Evolutionary conservation across 2,113 vertebrate species (phyloP).

Genomic region (Nyctibius bracteatus): DNA sequence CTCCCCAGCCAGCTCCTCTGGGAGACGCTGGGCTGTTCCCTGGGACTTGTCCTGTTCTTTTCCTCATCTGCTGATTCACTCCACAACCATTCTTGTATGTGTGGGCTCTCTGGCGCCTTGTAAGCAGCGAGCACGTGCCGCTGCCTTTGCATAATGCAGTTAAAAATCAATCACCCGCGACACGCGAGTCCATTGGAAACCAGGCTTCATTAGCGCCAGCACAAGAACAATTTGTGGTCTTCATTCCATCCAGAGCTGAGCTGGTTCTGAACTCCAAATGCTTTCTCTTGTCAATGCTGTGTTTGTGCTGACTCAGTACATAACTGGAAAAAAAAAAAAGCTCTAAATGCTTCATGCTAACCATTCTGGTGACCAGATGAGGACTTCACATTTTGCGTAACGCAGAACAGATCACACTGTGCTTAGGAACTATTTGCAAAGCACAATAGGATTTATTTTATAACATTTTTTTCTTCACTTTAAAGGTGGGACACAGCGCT

Average conservation of each 20-base stretch:
- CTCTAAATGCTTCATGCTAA: neutral
- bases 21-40: neutral
- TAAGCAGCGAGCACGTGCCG: accelerated
- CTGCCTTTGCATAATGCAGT: neutral
- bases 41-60: neutral
- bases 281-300: neutral
- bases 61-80: neutral
- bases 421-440: neutral
- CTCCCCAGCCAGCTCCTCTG: neutral
- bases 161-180: conserved; percentile 2
- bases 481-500: neutral
- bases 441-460: neutral
- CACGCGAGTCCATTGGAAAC: neutral
- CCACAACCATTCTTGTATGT: neutral
- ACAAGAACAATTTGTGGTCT: conserved; percentile 28
- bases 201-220: neutral
- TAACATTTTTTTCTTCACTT: neutral
- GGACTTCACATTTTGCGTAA: neutral
- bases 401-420: neutral
- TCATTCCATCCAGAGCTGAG: neutral
- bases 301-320: conserved; percentile 27
- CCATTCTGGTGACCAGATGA: neutral
- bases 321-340: neutral
- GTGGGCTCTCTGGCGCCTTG: neutral
- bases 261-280: neutral